Base-by-base conservation (phyloP, 2,888 invertebrate species). In the Dione vanillae region DNA sequence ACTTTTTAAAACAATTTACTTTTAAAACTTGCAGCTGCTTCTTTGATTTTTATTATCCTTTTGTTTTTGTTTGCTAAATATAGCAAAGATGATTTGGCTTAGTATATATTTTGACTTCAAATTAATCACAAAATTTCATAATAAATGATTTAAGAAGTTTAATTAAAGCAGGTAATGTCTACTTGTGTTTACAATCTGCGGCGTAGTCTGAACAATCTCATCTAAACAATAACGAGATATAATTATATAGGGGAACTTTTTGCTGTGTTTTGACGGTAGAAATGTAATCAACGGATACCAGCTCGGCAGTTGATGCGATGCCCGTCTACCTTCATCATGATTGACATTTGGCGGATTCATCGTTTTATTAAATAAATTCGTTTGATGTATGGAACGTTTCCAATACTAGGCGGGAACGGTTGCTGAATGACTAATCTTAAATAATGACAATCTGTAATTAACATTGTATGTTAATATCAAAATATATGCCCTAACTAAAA, bases 251-350 rank as follows among this genome's bases (percentile, higher is more conserved):
- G 72, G 74, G 72, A 78, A 77, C 73, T 79, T 79, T 77, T 79
- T 77, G 78, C 75, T 70, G 74, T 76, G 75, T 76, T 77, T 78
- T 84, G 83, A 83, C 81, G 82, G 81, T 81, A 83, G 83, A 87
- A 88, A 86, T 86, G 83, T 87, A 88, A 88, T 87, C 85, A 88
- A 85, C 86, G 82, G 84, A 84, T 74, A 72, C 72, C 72, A 72
- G 69, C 68, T 72, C 66, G 47, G 12, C 58, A 47, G 51, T 40
- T 16, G 69, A 69, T 40, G 67, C 78, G 79, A 80, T 71, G 73
- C 83, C 82, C 80, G 79, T 81, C 83, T 83, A 83, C 79, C 85
- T 81, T 78, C 81, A 75, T 77, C 78, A 75, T 87, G 87, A 88
- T 85, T 85, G 89, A 86, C 88, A 81, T 80, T 81, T 81, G 78